Evolutionary conservation across 2,113 vertebrate genomes (phyloP), one percentile per base, ranked within the genome.

Genomic region (Proteles cristata): DNA sequence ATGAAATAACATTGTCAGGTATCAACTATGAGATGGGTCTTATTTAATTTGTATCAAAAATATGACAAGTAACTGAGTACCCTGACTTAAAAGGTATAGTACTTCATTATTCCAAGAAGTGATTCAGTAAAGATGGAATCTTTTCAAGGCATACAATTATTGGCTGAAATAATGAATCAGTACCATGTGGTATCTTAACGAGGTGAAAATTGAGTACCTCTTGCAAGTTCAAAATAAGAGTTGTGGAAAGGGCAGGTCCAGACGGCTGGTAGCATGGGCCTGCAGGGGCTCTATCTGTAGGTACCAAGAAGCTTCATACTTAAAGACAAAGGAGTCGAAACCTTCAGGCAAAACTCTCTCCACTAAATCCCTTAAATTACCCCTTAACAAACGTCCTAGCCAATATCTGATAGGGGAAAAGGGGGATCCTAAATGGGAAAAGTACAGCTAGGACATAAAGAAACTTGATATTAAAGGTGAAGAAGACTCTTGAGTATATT

Each of bases 61-160:
- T 31, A 69, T 17, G 8, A 90, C 28, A 80, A 85, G 50, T 33
- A 85, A 71, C 33, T 85, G 80, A 73, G 28, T 86, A 53, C n/a
- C 53, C 73, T 80, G 39, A 28, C 45, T 90, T 86, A 80, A 50
- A 90, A 90, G 71, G 28, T 53, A 53, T 2, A 65, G 17, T 76
- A 88, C 77, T 96, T 93, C n/a, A 93, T 90, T 79, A 90, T 71
- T 2, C 33, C 43, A n/a, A 71, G 35, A 53, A 86, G 26, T 28
- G 43, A 90, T 65, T 80, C 63, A 93, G 1, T 65, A 48, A 90
- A 55, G 28, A 55, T 73, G 28, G 28, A 65, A 73, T 45, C 35
- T 86, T 86, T 86, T 45, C 53, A 86, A 45, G 33, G 45, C 7
- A n/a, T 86, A 65, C 23, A 90, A 81, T 81, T 86, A 65, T 0